Base-by-base conservation (phyloP, 1,140 invertebrate genomes). In the Phthorimaea operculella region DNA sequence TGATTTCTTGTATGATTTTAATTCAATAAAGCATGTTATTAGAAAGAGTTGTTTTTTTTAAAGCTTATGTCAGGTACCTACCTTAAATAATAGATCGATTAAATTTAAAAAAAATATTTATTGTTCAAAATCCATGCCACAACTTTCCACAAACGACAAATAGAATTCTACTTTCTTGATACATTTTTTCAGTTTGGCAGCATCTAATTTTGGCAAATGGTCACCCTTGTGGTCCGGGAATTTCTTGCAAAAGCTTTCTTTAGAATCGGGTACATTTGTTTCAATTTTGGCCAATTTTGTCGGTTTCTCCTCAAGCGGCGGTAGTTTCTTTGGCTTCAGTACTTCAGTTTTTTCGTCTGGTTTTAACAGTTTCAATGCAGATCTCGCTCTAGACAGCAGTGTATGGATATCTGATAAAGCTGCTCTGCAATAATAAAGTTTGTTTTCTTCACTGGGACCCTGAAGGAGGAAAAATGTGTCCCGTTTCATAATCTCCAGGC, bases 81-180 rank as follows among this genome's bases (percentile, higher is more conserved):
- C n/a, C n/a, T n/a, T n/a, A 28, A 28, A 28, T 28, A 28, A 28
- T 4, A 28, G 21, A 28, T 28, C 21, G 21, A 4, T 28, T 28
- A 28, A 28, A 28, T 28, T 28, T 28, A 28, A 28, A 28, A 28
- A 4, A 28, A 28, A 28, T 28, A 28, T 28, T 28, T 28, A 28
- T 28, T 28, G 6, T 65, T 63, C 55, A 59, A 62, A 67, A 39
- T 63, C 55, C 63, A 68, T 70, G 61, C 71, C 59, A 70, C 68
- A 72, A 63, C 67, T 78, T 52, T 88, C 87, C 48, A 89, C 72
- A 87, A 88, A 93, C 0, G 90, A 90, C 56, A 92, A 79, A 74
- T 90, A 90, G 79, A 89, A 93, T 69, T 92, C 90, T 9, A 92
- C 70, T 82, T 92, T 92, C 65, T 90, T 92, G 1, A 87, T 69